phyloP scores from a whole-genome alignment of 2,888 invertebrate species.

The Julus scanicus region DNA sequence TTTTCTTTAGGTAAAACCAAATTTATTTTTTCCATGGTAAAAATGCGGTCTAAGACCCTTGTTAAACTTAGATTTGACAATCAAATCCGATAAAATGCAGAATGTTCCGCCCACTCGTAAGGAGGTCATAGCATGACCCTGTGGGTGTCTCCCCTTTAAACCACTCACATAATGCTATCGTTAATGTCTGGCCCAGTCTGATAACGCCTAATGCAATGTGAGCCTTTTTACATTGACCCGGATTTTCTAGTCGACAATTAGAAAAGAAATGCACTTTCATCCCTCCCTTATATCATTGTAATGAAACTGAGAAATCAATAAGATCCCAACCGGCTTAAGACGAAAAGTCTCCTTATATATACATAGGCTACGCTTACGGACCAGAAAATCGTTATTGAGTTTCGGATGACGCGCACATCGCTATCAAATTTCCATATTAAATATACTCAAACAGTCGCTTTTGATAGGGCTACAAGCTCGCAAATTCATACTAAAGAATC shows the following conservation, averaged over 20 bases:
- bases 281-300: conserved; percentile 28
- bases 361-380: not conserved
- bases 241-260: conserved; percentile 21
- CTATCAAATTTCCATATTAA: conserved; percentile 30
- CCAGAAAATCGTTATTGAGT: not conserved
- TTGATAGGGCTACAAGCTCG: too few species aligned
- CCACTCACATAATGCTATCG: not conserved
- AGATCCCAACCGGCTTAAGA: not conserved
- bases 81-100: too few species aligned
- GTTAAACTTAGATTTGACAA: too few species aligned
- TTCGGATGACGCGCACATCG: not conserved
- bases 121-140: not conserved
- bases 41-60: too few species aligned
- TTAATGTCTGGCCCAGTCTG: not conserved
- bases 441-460: not conserved
- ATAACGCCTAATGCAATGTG: conserved; percentile 8
- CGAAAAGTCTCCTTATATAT: not conserved
- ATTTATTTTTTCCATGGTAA: too few species aligned
- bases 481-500: too few species aligned
- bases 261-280: conserved; percentile 23
- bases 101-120: not conserved
- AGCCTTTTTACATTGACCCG: conserved; percentile 27
- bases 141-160: not conserved
- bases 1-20: too few species aligned
- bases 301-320: conserved; percentile 12